These are phyloP conservation scores for Bombus difficillimus DNA, from an alignment of 1,140 invertebrate species.

Conservation along the genomic window DNA sequence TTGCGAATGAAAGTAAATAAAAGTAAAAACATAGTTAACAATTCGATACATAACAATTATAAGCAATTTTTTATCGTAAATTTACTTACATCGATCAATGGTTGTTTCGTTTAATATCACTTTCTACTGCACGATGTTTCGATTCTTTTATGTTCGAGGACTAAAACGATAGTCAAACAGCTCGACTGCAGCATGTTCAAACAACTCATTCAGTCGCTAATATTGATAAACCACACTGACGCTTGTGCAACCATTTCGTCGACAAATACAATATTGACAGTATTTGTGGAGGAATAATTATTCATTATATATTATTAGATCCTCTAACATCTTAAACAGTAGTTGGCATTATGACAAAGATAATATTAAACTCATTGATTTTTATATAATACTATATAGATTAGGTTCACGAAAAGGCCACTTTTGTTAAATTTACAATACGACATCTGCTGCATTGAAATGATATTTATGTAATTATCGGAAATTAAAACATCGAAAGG, in stretches of 20 bases:
- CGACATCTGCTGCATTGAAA: neutral
- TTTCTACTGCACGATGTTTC: neutral
- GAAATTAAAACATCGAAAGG: no score
- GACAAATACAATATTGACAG: slow-evolving; percentile 11
- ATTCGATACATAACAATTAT: neutral
- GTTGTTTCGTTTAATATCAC: slow-evolving; percentile 11
- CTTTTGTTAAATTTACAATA: neutral
- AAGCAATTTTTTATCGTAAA: neutral
- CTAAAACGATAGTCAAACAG: neutral
- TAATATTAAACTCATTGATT: neutral
- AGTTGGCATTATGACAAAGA: neutral
- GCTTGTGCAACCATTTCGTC: slow-evolving; percentile 4
- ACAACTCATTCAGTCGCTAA: neutral
- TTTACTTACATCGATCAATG: neutral
- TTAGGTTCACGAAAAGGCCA: no score
- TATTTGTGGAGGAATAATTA: neutral
- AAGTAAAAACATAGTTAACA: neutral
- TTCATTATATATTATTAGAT: neutral
- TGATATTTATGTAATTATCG: no score
- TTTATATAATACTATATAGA: neutral
- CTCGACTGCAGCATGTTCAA: neutral
- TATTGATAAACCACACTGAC: slow-evolving; percentile 23
- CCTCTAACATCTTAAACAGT: neutral
- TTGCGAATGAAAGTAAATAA: neutral
- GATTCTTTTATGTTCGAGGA: neutral